phyloP scores from a whole-genome alignment of 2,888 invertebrate species.

The Amblyjoppa proteus region DNA sequence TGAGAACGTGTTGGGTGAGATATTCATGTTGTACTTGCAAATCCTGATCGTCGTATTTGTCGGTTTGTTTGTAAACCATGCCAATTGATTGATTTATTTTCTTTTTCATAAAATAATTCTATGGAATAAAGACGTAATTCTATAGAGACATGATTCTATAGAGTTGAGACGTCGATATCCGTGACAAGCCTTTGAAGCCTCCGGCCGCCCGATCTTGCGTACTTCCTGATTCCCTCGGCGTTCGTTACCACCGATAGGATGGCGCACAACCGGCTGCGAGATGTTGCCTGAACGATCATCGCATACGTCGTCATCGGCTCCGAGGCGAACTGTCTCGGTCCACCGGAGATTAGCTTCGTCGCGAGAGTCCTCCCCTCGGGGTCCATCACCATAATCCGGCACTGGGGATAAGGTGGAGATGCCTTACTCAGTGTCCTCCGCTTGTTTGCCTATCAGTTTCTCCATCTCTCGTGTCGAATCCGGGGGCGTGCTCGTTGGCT shows the following conservation, averaged over 20 bases:
- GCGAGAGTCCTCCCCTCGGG: slow-evolving; percentile 73
- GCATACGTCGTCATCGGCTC: slow-evolving; percentile 55
- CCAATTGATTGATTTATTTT: too few relatives aligned
- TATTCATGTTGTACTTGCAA: too few relatives aligned
- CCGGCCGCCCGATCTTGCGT: slow-evolving; percentile 38
- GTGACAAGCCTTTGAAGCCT: slow-evolving; percentile 11
- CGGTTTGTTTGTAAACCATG: too few relatives aligned
- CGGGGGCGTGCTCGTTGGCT: slow-evolving; percentile 78
- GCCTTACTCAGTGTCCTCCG: slow-evolving; percentile 67
- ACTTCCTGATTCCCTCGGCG: slow-evolving; percentile 55
- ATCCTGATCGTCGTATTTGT: too few relatives aligned
- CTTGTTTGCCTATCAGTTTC: slow-evolving; percentile 40
- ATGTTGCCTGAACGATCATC: slow-evolving; percentile 75
- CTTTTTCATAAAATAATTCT: too few relatives aligned
- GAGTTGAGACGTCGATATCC: slow-evolving; percentile 1
- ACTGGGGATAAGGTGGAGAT: slow-evolving; percentile 69
- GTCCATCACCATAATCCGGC: slow-evolving; percentile 81
- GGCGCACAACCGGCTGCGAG: background rate
- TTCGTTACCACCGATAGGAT: slow-evolving; percentile 22
- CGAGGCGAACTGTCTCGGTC: slow-evolving; percentile 52
- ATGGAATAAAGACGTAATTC: too few relatives aligned
- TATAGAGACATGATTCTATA: too few relatives aligned
- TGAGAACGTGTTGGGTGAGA: background rate
- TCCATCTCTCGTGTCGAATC: slow-evolving; percentile 22
- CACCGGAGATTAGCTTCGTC: slow-evolving; percentile 77